A percentile compares a stretch with the other conserved stretches of the same genome.
phyloP scores from a whole-genome alignment of 2,113 vertebrate species.

The Crotalus viridis region DNA sequence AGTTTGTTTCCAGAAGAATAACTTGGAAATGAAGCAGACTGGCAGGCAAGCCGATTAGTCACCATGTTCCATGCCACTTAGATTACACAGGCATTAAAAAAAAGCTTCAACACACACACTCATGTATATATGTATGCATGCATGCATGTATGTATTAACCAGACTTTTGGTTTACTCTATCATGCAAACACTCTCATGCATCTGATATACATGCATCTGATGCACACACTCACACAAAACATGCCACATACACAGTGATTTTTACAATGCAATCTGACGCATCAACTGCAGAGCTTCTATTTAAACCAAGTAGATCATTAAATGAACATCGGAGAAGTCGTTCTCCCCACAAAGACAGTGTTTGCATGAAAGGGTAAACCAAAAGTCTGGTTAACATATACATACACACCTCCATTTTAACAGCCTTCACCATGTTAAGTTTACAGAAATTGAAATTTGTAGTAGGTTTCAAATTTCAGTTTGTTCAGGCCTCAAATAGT shows the following conservation, averaged over 20 bases:
- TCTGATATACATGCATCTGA: too few species aligned
- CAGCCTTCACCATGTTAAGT: background rate
- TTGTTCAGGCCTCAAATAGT: background rate
- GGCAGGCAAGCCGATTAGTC: conserved; percentile 23
- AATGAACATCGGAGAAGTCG: background rate
- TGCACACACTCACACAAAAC: background rate
- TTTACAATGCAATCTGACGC: background rate
- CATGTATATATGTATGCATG: background rate
- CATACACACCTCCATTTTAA: background rate
- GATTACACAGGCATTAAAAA: conserved; percentile 19
- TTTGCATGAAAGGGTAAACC: background rate
- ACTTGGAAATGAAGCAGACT: background rate
- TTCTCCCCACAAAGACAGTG: background rate
- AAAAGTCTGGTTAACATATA: background rate
- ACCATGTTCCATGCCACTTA: conserved; percentile 13
- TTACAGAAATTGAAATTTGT: background rate
- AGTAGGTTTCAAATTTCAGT: background rate
- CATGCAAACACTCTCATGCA: too few species aligned
- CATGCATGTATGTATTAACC: too few species aligned
- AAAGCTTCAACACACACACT: background rate
- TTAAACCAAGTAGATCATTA: background rate
- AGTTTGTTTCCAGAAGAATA: conserved; percentile 34
- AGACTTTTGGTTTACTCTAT: too few species aligned
- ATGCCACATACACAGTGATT: background rate
- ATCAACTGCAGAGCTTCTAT: background rate